Percentiles rank a stretch among this genome's conserved stretches.
Evolutionary conservation across 2,888 invertebrate species (phyloP).

Genomic region (Chrysolina haemoptera): DNA sequence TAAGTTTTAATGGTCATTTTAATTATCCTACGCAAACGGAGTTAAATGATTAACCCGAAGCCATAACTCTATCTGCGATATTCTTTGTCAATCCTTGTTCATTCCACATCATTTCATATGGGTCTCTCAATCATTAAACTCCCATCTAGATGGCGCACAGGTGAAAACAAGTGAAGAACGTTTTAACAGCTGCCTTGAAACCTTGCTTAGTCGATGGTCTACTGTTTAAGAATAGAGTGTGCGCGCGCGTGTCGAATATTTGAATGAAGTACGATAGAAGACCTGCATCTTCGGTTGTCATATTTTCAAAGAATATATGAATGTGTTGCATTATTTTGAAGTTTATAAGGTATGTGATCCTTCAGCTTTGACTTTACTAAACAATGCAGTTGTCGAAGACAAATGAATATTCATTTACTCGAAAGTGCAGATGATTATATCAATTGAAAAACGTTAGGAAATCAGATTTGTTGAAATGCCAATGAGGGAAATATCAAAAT

Average conservation of each 20-base stretch:
- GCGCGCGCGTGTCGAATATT: slow-evolving; percentile 71
- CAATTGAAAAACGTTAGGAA: neutral
- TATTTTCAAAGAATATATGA: neutral
- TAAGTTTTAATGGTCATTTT: too few relatives aligned
- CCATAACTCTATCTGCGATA: neutral
- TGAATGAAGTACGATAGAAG: slow-evolving; percentile 36
- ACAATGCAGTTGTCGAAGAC: neutral
- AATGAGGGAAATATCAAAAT: neutral
- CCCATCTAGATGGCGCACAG: slow-evolving; percentile 66
- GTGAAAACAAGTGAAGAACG: slow-evolving; percentile 65
- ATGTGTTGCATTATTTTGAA: slow-evolving; percentile 15
- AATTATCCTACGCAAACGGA: neutral
- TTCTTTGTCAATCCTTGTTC: slow-evolving; percentile 20
- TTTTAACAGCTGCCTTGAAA: slow-evolving; percentile 63
- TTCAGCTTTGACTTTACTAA: neutral
- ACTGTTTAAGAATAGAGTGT: slow-evolving; percentile 73
- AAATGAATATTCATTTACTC: neutral
- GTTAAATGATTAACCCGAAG: neutral
- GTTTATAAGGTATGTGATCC: slow-evolving; percentile 11
- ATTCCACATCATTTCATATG: slow-evolving; percentile 29
- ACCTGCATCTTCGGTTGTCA: slow-evolving; percentile 10
- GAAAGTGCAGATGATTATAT: neutral
- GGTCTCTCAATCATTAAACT: slow-evolving; percentile 45
- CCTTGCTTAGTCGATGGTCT: slow-evolving; percentile 70
- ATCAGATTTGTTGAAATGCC: neutral